A percentile compares a stretch with the other conserved stretches of the same genome.
Evolutionary conservation across 2,797 vertebrate genomes (phyloP).

Genomic region (Gadopsis bispinosus): DNA sequence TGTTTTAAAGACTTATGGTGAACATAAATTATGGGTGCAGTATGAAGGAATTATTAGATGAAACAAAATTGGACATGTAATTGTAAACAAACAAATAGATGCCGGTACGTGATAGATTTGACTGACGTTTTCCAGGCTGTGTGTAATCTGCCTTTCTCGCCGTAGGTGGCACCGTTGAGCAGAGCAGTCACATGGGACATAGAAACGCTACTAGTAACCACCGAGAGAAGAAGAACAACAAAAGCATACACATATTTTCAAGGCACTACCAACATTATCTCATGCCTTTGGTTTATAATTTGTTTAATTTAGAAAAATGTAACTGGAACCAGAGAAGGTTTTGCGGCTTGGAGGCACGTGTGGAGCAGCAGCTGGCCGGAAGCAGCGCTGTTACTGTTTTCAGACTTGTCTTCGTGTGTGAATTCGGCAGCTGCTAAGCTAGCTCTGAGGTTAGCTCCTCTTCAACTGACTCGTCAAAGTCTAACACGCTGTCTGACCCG

Average conservation of each 20-base stretch:
- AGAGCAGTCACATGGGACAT: background rate
- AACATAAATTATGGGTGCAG: background rate
- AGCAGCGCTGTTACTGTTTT: constrained; percentile 7
- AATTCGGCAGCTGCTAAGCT: constrained; percentile 61
- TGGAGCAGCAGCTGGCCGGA: constrained; percentile 9
- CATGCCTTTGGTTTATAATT: background rate
- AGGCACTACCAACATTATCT: constrained; percentile 12
- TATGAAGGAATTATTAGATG: background rate
- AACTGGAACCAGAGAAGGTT: background rate
- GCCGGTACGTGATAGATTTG: background rate
- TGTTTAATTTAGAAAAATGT: constrained; percentile 44
- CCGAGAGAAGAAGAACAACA: constrained; percentile 61
- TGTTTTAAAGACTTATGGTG: background rate
- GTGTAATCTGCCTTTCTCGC: background rate
- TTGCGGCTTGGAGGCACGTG: background rate
- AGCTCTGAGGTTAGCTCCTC: constrained; percentile 61
- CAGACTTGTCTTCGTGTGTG: constrained; percentile 30
- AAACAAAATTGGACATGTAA: background rate
- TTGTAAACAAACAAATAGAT: background rate
- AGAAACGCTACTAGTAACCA: background rate
- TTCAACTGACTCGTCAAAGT: constrained; percentile 25
- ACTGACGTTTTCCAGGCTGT: background rate
- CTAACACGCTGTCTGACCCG: constrained; percentile 25
- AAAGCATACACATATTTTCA: constrained; percentile 35
- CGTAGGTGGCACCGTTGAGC: background rate